These are phyloP conservation scores for Carterocephalus palaemon DNA, from an alignment of 2,888 invertebrate species.

Conservation along the genomic window DNA sequence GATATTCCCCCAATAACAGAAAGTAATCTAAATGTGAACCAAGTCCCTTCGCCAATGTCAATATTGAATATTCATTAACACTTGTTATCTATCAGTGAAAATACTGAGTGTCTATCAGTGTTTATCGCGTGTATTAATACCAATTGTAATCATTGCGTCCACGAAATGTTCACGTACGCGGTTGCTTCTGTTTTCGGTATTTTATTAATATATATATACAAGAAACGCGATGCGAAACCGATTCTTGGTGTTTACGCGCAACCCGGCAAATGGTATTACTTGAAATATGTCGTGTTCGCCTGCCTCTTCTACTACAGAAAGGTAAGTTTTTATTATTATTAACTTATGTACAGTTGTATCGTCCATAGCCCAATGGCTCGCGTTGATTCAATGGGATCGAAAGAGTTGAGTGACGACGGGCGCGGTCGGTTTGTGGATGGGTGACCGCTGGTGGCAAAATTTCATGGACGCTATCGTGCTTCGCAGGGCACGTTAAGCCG, in stretches of 20 bases:
- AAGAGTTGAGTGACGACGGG: too few relatives aligned
- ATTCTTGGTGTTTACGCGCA: slow-evolving; percentile 80
- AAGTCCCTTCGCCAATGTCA: too few relatives aligned
- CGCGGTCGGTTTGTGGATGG: too few relatives aligned
- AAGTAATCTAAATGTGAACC: too few relatives aligned
- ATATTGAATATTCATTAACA: too few relatives aligned
- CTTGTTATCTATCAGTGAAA: slow-evolving; percentile 8
- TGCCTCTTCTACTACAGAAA: slow-evolving; percentile 75
- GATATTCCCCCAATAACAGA: too few relatives aligned
- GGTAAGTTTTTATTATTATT: slow-evolving; percentile 49
- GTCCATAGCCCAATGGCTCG: too few relatives aligned
- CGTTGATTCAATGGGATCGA: too few relatives aligned
- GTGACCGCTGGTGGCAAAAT: too few relatives aligned
- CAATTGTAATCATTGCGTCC: slow-evolving; percentile 8
- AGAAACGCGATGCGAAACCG: slow-evolving; percentile 62
- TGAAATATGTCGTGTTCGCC: slow-evolving; percentile 80
- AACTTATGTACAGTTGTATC: too few relatives aligned
- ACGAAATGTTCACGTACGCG: slow-evolving; percentile 13
- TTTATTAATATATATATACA: slow-evolving; percentile 46
- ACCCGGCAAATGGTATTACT: slow-evolving; percentile 81
- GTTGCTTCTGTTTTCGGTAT: slow-evolving; percentile 34
- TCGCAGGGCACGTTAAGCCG: too few relatives aligned
- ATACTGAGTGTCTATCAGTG: slow-evolving; percentile 15
- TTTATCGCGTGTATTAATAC: slow-evolving; percentile 29
- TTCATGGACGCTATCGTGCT: too few relatives aligned